Conservation (phyloP, 2,113 vertebrate genomes). For the Jacana jacana region DNA sequence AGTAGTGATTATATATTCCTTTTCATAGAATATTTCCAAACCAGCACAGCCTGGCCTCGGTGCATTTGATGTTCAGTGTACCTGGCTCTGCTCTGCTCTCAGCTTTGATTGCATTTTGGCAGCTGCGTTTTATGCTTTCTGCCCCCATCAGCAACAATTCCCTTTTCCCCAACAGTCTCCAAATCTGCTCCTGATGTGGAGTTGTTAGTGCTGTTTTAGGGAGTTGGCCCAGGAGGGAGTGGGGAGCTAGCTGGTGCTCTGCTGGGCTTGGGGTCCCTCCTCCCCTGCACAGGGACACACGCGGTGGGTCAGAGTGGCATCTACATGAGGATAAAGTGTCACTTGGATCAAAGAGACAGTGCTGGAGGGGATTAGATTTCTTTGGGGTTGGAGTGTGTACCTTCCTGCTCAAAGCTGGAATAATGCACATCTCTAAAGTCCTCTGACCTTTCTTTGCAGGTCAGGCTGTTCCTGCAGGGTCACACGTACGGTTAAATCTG, state of each 20-base stretch:
- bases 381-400: fast-evolving
- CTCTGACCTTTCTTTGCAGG: conserved; percentile 69
- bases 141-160: background rate
- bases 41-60: background rate
- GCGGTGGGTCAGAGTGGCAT: background rate
- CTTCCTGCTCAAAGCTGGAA: background rate
- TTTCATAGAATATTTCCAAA: conserved; percentile 30
- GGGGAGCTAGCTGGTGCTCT: background rate
- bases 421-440: background rate
- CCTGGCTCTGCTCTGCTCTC: background rate
- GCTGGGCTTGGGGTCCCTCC: background rate
- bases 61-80: background rate
- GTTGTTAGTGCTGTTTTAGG: background rate
- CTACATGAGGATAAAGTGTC: background rate
- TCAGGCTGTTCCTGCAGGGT: conserved; percentile 86
- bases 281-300: fast-evolving
- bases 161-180: background rate
- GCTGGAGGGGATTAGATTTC: background rate
- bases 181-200: background rate
- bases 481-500: conserved; percentile 89
- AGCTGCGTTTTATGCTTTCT: background rate
- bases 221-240: background rate
- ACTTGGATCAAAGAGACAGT: background rate
- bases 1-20: conserved; percentile 38
- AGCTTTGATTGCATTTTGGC: conserved; percentile 12